Conservation (phyloP, 1,140 invertebrate genomes). For the Coelopa frigida region DNA sequence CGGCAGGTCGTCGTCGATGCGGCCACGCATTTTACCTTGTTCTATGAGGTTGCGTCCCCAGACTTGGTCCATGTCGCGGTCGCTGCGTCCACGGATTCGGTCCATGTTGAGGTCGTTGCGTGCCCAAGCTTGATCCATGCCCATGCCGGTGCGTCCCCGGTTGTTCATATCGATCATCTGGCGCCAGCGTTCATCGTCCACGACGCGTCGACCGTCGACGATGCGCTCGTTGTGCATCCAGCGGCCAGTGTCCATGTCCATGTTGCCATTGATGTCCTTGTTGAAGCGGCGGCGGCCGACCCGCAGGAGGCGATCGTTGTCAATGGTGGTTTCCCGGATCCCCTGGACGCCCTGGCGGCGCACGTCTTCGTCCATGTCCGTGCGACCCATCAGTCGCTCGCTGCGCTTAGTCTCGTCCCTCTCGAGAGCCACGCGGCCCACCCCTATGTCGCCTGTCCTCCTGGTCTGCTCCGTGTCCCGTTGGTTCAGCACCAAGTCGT, state of each 20-base stretch:
- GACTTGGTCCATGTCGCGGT: too few relatives aligned
- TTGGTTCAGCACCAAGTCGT: conserved; percentile 22
- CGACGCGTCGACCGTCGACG: neutral
- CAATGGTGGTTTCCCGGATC: too few relatives aligned
- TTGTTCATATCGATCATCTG: too few relatives aligned
- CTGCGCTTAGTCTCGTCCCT: neutral
- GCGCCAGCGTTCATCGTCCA: neutral
- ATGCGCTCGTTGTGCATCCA: too few relatives aligned
- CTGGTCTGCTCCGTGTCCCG: neutral
- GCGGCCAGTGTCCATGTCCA: too few relatives aligned
- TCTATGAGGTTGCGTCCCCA: too few relatives aligned
- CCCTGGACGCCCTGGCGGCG: neutral
- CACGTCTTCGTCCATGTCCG: neutral
- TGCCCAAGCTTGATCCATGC: neutral
- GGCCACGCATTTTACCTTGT: too few relatives aligned
- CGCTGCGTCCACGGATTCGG: neutral
- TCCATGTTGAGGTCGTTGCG: neutral
- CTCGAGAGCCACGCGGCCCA: neutral
- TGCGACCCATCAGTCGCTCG: neutral
- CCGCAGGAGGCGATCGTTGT: neutral
- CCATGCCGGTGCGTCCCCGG: neutral
- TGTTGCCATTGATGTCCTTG: too few relatives aligned
- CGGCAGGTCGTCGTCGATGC: neutral
- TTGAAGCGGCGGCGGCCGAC: neutral
- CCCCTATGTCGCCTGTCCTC: neutral